Evolutionary conservation across 2,888 invertebrate species (phyloP), one percentile per base, ranked within the genome.

Genomic region (Junonia oenone): DNA sequence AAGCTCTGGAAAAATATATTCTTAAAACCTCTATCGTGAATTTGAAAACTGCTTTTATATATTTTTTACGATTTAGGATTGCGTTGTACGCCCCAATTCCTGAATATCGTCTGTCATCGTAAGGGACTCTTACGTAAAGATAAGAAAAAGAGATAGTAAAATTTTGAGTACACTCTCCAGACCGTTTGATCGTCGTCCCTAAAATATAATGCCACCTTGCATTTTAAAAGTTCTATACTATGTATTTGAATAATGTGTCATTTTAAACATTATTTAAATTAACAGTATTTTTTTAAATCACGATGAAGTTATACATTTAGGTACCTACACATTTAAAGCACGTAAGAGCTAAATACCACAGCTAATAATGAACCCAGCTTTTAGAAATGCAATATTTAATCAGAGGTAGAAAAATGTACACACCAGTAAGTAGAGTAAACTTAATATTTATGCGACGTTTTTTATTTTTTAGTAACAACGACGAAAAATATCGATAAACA

Each of bases 1-100:
- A 81, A n/a, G n/a, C n/a, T n/a, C n/a, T n/a, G n/a, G n/a, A n/a
- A n/a, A 6, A 1, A 1, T 13, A 14, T 35, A 35, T 40, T 40
- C 19, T 9, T 40, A 19, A n/a, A 19, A 46, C 29, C 19, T 40
- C 47, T 31, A 40, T n/a, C 29, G 6, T 37, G 53, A 38, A 46
- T 53, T 46, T 40, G 38, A 31, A 47, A 47, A 40, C 47, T 46
- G 40, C 37, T 40, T 38, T 47, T 40, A 40, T 53, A 40, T 47
- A 40, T 53, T 47, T 47, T 45, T 53, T 53, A 53, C 53, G 47
- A 53, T 47, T 47, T 38, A 40, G 22, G 53, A 37, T 31, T 53
- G 47, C 29, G 38, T 40, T 31, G 14, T 40, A 53, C 29, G 47
- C 27, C 47, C 47, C 47, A 40, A 47, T 47, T 38, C 40, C 38